A percentile compares a stretch with the other conserved stretches of the same genome.
These are phyloP conservation scores for Neodon shergylaensis DNA, from an alignment of 2,113 vertebrate genomes.

Conservation along the genomic window DNA sequence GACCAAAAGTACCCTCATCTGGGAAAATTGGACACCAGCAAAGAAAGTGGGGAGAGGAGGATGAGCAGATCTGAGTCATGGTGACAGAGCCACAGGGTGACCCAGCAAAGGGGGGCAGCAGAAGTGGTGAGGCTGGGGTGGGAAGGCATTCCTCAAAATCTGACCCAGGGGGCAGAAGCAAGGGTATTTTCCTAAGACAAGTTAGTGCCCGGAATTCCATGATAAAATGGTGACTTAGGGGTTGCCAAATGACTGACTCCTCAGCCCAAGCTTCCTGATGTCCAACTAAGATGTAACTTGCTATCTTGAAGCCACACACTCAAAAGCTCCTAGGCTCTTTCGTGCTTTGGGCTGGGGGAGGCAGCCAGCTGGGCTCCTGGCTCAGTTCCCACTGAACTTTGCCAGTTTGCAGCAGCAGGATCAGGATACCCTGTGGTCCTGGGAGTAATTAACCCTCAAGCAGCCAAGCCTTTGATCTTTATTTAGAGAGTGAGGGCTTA, in stretches of 20 bases:
- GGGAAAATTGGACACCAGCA: neutral
- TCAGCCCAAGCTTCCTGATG: neutral
- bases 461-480: conserved; percentile 38
- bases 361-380: neutral
- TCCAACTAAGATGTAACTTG: neutral
- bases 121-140: neutral
- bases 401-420: neutral
- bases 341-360: neutral
- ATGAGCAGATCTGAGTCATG: neutral
- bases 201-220: neutral
- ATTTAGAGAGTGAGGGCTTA: neutral
- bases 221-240: neutral
- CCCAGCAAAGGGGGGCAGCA: neutral
- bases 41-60: neutral
- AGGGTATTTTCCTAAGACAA: neutral
- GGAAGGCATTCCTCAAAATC: neutral
- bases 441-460: neutral
- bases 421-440: neutral
- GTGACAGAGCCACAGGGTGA: neutral
- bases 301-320: neutral
- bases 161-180: neutral
- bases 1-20: neutral
- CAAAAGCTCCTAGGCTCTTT: neutral
- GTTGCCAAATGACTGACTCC: neutral
- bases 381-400: neutral